Evolutionary conservation across 2,113 vertebrate genomes (phyloP), one percentile per base, ranked within the genome.

Genomic region (Anoura caudifer): DNA sequence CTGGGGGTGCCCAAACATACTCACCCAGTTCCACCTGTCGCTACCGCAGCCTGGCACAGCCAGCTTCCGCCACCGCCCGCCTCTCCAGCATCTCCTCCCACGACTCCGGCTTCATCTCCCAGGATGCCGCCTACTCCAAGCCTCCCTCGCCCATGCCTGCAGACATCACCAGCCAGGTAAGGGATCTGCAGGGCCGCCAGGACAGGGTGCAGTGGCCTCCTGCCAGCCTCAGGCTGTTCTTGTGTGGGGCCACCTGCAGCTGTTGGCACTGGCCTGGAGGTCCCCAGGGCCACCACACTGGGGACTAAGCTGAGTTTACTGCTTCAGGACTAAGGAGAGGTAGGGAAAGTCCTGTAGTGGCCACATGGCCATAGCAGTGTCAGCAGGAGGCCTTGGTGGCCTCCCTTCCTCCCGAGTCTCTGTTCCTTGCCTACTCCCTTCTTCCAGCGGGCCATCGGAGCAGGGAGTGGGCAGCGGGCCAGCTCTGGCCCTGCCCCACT

Each of bases 21-120:
- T 99, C 98, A 98, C 98, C 99, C 88, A 97, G 98, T 98, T 99
- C 99, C 98, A 99, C 99, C 99, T 99, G 98, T 98, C 99, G 99
- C 98, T 99, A 99, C 99, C 99, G 98, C 98, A 99, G 99, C 98
- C 98, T 99, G 98, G 99, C 99, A 0, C 99, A 99, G 98, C 99
- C 99, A 88, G 98, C 99, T 7, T 96, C 98, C 24, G 92, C 99
- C n/a, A 67, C 99, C 76, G 98, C 99, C 70, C 99, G 99, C 96
- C 99, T 99, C 97, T 99, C 99, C 99, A 99, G 99, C n/a, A 98
- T 99, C 97, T 99, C 99, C 81, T 99, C 99, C 86, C 99, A 99
- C 10, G 99, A 99, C 98, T 99, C 99, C 0, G 99, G 99, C 98
- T 99, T 99, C 97, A 97, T 99, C 97, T 99, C 99, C 96, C 99